Base-by-base conservation (phyloP, 2,888 invertebrate genomes). In the Thecocarcelia acutangulata region DNA sequence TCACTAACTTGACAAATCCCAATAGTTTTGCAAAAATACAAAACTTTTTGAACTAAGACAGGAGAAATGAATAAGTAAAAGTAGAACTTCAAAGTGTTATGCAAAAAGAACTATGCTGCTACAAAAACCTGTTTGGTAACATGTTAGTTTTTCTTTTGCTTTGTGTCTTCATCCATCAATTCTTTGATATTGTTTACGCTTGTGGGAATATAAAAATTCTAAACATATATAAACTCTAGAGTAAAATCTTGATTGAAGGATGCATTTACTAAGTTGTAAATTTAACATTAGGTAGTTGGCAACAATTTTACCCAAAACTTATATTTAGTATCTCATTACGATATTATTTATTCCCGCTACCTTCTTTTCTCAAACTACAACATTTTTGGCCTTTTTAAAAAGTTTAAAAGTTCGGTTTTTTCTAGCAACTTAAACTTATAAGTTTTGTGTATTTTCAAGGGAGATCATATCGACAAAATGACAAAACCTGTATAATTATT, bases 141-240 rank as follows among this genome's bases (percentile, higher is more conserved):
- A 24, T 37, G 37, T 69, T 52, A 61, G 68, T 48, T 46, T 69
- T 59, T 24, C 13, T 46, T 64, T 24, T 52, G 21, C 15, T 15
- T 21, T 24, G 61, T 2, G 59, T 68, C 61, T 77, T 56, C 48
- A 48, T 58, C 33, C 74, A 48, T 59, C 59, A 75, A 59, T 50
- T 59, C 15, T 21, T 52, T 44, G 61, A 24, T 50, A 66, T 50
- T 8, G 33, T 3, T 52, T 42, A 9, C n/a, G 9, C 42, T 17
- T 17, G 13, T 11, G 6, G 13, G 8, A 19, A 24, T 8, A 54
- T 11, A n/a, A 6, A 33, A 12, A 24, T 66, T 2, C 21, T 3
- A 21, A 37, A 46, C 37, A 44, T 24, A 58, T 40, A 19, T 59
- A 52, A 68, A 28, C 59, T 76, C 21, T n/a, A 42, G 37, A n/a